Percentiles rank a stretch among this genome's conserved stretches.
These are phyloP conservation scores for Sander vitreus DNA, from an alignment of 2,113 vertebrate genomes.

Conservation along the genomic window DNA sequence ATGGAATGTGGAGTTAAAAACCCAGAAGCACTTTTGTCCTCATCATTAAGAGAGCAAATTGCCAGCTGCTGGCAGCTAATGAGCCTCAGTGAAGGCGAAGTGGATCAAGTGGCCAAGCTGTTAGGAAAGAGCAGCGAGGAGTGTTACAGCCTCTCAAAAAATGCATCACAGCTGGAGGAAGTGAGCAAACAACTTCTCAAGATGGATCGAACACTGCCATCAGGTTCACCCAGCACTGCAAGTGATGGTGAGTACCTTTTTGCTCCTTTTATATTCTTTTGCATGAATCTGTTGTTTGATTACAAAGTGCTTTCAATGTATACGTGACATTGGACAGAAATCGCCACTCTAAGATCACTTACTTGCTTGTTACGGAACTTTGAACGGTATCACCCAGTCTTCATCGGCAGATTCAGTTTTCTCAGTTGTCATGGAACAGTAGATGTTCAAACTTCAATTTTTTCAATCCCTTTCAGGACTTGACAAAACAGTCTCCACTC, in stretches of 20 bases:
- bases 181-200: conserved; percentile 73
- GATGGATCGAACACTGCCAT: conserved; percentile 59
- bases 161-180: conserved; percentile 68
- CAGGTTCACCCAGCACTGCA: conserved; percentile 26
- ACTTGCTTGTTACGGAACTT: neutral
- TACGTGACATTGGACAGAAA: neutral
- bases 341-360: neutral
- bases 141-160: conserved; percentile 58
- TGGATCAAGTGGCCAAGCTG: conserved; percentile 69
- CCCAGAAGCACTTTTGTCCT: conserved; percentile 73
- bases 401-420: neutral
- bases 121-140: conserved; percentile 63
- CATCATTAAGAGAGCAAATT: conserved; percentile 76
- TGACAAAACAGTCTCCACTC: neutral
- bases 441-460: neutral
- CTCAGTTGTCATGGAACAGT: neutral
- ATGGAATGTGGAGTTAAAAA: conserved; percentile 77
- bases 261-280: neutral
- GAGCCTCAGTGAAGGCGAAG: conserved; percentile 69
- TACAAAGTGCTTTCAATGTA: neutral
- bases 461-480: neutral
- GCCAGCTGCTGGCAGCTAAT: conserved; percentile 79
- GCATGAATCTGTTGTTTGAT: neutral
- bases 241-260: conserved; percentile 60
- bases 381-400: neutral